Evolutionary conservation across 2,797 vertebrate species (phyloP), one percentile per base, ranked within the genome.

Genomic region (Microctenopoma steveboyesi): DNA sequence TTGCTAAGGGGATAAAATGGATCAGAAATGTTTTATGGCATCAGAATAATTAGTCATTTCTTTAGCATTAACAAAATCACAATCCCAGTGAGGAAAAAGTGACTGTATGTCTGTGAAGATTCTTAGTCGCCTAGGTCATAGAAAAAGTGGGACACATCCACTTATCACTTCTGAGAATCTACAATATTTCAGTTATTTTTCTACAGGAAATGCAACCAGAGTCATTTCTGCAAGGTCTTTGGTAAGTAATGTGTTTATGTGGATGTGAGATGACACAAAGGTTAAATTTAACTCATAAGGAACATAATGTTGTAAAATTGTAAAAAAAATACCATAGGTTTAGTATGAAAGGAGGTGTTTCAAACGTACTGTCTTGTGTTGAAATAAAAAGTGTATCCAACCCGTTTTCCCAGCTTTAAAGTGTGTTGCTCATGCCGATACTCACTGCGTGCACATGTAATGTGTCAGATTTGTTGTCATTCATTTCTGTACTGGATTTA

Each of bases 401-500:
- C 12, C 3, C 42, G 54, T 22, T 40, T 57, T 52, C 7, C 2
- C 37, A 16, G 6, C 8, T 22, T 52, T 8, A 13, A 52, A 1
- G 33, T 39, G 5, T 5, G 2, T 51, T 53, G 15, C 18, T 60
- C 2, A 7, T 54, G 50, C 1, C 0, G 12, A 46, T 27, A 7
- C 52, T 69, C 54, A 33, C 27, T n/a, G 7, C 13, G 5, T 14
- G 42, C 0, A 1, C 9, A 8, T 35, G 33, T 35, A 35, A 35
- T 6, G 7, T 35, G 33, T 37, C 57, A 4, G 7, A 48, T 48
- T 52, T 43, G 11, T 47, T 51, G 35, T 68, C 57, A 40, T 54
- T 59, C 45, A 62, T 58, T 35, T 22, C 30, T 65, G 60, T 40
- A 3, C 59, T 3, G 5, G 27, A 33, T 55, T 74, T 13, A 73